phyloP scores from a whole-genome alignment of 2,888 invertebrate genomes.

The Parnassius glacialis region DNA sequence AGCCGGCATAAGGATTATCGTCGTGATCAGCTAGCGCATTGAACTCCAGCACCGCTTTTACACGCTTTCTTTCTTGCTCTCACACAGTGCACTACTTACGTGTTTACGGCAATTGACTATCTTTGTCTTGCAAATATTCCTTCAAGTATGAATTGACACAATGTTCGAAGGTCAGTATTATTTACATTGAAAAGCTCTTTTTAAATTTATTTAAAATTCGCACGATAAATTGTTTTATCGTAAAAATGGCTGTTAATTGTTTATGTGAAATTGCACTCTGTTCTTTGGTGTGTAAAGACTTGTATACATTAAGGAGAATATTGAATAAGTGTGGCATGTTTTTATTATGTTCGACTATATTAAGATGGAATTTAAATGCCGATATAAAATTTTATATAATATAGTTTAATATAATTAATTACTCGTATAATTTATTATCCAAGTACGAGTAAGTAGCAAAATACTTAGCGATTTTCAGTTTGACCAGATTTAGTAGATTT shows the following conservation, averaged over 20 bases:
- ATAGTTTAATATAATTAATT: too few species aligned
- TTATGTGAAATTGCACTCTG: too few species aligned
- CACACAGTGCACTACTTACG: slow-evolving; percentile 11
- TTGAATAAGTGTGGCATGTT: too few species aligned
- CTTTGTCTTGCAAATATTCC: not conserved
- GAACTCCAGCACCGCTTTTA: slow-evolving; percentile 30
- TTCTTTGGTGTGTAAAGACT: too few species aligned
- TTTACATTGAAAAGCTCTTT: not conserved
- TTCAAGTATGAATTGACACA: not conserved
- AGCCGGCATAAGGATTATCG: slow-evolving; percentile 23
- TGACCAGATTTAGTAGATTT: too few species aligned
- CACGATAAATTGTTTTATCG: not conserved
- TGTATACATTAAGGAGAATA: too few species aligned
- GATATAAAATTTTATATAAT: too few species aligned
- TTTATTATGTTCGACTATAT: too few species aligned
- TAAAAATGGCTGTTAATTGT: not conserved
- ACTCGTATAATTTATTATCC: too few species aligned
- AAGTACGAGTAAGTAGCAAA: too few species aligned
- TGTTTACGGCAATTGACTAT: not conserved
- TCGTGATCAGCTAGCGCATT: slow-evolving; percentile 18
- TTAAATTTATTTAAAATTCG: not conserved
- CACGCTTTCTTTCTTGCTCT: slow-evolving; percentile 11
- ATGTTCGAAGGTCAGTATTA: slow-evolving; percentile 14
- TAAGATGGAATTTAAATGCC: too few species aligned
- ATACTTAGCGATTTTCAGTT: too few species aligned